Conservation (phyloP, 2,888 invertebrate species). For the Chalcis sispes region DNA sequence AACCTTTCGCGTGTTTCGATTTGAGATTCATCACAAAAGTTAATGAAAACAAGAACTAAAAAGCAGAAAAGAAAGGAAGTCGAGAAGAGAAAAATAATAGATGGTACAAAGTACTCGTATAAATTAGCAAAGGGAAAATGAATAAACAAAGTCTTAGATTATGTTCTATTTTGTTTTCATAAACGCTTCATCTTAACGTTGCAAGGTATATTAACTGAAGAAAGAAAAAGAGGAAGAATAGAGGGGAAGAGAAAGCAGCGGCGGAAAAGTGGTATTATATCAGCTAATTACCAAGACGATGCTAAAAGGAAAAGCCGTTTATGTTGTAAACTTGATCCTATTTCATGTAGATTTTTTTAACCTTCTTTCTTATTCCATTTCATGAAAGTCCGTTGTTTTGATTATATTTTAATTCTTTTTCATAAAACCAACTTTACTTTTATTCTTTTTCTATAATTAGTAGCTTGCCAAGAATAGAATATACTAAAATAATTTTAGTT, state of each 20-base stretch:
- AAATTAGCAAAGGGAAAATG: too few species aligned
- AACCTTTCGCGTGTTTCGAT: too few species aligned
- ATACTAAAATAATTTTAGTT: neutral
- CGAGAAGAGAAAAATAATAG: neutral
- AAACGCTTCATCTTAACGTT: constrained; percentile 19
- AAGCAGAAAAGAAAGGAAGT: neutral
- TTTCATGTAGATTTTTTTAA: too few species aligned
- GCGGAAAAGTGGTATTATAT: constrained; percentile 10
- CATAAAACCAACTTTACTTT: neutral
- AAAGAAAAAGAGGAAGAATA: neutral
- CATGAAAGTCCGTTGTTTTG: neutral
- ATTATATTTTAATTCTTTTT: constrained; percentile 26
- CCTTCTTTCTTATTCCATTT: constrained; percentile 2
- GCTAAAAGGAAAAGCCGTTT: neutral
- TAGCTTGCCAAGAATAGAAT: constrained; percentile 14
- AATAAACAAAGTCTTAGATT: constrained; percentile 8
- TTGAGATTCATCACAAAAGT: too few species aligned
- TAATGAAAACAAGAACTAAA: too few species aligned
- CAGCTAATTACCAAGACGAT: constrained; percentile 28
- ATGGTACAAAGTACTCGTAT: too few species aligned
- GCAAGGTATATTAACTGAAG: neutral
- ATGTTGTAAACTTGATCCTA: too few species aligned
- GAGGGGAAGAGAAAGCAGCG: neutral
- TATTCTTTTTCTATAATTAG: constrained; percentile 20
- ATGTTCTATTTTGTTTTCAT: constrained; percentile 27